Evolutionary conservation across 37 sponge, comb jelly and placozoan genomes (phyloP).

Genomic region (Bolinopsis microptera): DNA sequence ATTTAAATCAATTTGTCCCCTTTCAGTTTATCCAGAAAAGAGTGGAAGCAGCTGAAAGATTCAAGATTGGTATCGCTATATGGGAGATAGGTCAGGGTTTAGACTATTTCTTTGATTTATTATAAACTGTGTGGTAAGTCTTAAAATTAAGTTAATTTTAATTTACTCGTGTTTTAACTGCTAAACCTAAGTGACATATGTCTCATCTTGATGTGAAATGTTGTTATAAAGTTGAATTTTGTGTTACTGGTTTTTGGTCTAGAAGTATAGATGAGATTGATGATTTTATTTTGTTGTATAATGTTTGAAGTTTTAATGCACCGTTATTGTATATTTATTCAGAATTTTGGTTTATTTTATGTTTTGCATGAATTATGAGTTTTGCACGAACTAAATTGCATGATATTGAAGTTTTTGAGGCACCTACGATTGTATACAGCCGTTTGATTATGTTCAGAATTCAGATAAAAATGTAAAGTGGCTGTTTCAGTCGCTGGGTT

Average conservation of each 20-base stretch:
- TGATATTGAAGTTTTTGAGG: too few species aligned
- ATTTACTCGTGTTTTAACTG: too few species aligned
- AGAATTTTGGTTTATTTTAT: not conserved
- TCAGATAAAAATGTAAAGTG: too few species aligned
- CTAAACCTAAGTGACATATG: too few species aligned
- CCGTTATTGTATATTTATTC: not conserved
- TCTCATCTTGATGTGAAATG: not conserved
- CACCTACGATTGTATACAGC: too few species aligned
- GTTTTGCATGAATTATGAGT: not conserved
- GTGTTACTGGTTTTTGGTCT: too few species aligned
- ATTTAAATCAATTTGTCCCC: too few species aligned
- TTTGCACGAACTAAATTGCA: not conserved
- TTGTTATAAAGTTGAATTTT: not conserved
- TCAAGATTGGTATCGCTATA: constrained; percentile 89
- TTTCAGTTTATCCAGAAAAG: constrained; percentile 79
- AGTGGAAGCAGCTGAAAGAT: constrained; percentile 80
- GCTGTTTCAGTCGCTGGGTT: too few species aligned
- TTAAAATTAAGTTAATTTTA: too few species aligned
- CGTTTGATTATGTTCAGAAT: too few species aligned
- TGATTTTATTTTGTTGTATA: too few species aligned
- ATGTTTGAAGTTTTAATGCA: not conserved
- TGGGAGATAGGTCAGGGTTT: constrained; percentile 99
- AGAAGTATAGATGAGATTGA: too few species aligned
- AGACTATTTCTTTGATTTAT: constrained; percentile 95
- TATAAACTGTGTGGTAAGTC: constrained; percentile 70